Base-by-base conservation (phyloP, 2,797 vertebrate genomes). In the Pempheris klunzingeri region DNA sequence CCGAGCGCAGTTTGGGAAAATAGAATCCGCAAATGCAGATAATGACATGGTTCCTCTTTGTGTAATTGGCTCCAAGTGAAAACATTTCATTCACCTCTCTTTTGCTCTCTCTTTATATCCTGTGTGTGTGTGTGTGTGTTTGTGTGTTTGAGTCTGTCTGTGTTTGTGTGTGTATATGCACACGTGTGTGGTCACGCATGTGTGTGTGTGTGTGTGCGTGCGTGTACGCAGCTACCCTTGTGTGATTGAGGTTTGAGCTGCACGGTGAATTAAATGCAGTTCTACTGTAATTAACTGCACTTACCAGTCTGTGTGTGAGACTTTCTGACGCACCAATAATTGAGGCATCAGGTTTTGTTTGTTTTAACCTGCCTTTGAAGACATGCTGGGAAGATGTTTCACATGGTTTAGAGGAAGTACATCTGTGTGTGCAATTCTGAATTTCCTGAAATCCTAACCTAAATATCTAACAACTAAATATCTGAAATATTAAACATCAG, bases 271-370 rank as follows among this genome's bases (percentile, higher is more conserved):
- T 92, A 93, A 92, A 93, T 90, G 88, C 82, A 87, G 85, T 90
- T 91, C 85, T 87, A 91, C 91, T 93, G 92, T 93, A 93, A 93
- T 94, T 94, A 92, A 93, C 88, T 93, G 87, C 92, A 92, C 90
- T 94, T 94, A 92, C 81, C 88, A 89, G 92, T 88, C 91, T 92
- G 88, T 88, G 89, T 88, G 87, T 91, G 92, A 93, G 92, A 94
- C 93, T 91, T 88, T 90, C 85, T 92, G 93, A 92, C 92, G 91
- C 92, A 91, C 87, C 87, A 72, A 88, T 93, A 94, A 93, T 94
- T 93, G 92, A 92, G 92, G 91, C 90, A 90, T 93, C 92, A 92
- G 89, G 85, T 92, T 92, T 88, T 92, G 92, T 93, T 94, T 93
- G 90, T 89, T 94, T 93, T 93, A 91, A 93, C 90, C 90, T 92